phyloP scores from a whole-genome alignment of 2,888 invertebrate genomes.

The Plagodis dolabraria region DNA sequence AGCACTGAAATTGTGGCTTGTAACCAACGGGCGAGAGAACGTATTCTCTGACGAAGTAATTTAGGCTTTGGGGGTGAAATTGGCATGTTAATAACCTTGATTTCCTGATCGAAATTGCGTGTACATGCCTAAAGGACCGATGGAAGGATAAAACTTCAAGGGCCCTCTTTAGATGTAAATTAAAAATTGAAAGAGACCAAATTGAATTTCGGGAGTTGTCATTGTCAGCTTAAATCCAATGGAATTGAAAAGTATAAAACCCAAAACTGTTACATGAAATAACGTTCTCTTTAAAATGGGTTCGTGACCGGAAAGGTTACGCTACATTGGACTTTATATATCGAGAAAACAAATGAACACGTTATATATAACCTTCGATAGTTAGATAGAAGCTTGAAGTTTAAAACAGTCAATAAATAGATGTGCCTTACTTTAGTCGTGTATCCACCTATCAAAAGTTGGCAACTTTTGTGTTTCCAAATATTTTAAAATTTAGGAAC shows the following conservation, averaged over 20 bases:
- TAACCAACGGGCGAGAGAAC: constrained; percentile 10
- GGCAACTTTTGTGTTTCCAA: no score
- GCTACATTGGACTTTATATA: no score
- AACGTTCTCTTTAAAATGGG: no score
- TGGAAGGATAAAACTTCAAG: constrained; percentile 10
- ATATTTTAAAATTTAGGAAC: no score
- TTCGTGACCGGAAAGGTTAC: no score
- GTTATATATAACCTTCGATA: no score
- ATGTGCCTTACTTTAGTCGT: no score
- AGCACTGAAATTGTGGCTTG: constrained; percentile 25
- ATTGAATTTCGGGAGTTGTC: constrained; percentile 1
- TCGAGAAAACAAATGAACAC: no score
- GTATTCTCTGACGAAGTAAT: constrained; percentile 19
- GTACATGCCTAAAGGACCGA: neutral
- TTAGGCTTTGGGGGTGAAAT: constrained; percentile 14
- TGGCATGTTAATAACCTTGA: constrained; percentile 17
- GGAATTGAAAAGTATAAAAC: neutral
- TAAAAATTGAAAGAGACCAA: neutral
- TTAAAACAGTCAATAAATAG: no score
- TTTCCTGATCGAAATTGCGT: constrained; percentile 20
- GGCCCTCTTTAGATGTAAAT: constrained; percentile 3
- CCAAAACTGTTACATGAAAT: no score
- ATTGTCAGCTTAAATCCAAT: constrained; percentile 2
- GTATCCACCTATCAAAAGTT: no score
- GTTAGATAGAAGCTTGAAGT: no score